Percentiles rank a stretch among this genome's conserved stretches.
phyloP scores from a whole-genome alignment of 2,888 invertebrate genomes.

The Horisme vitalbata region DNA sequence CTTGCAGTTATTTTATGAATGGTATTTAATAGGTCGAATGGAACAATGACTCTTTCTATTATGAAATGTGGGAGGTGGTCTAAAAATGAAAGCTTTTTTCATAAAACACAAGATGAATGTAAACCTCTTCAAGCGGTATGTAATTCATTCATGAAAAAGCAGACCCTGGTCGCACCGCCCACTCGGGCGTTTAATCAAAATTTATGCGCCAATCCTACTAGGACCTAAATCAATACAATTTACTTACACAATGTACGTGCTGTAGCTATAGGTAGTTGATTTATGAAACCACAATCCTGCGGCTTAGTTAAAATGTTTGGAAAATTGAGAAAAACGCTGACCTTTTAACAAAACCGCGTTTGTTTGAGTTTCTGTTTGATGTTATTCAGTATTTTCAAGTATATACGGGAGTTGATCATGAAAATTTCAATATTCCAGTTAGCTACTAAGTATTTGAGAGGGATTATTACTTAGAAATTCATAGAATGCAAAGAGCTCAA shows the following conservation, averaged over 20 bases:
- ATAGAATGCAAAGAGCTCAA: no score
- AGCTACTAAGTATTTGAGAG: no score
- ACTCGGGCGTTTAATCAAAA: constrained; percentile 21
- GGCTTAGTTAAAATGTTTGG: constrained; percentile 12
- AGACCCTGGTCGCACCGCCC: constrained; percentile 4
- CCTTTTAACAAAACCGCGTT: constrained; percentile 1
- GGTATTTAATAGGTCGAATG: no score
- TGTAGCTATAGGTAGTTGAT: neutral
- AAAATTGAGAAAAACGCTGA: constrained; percentile 7
- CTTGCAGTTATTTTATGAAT: no score
- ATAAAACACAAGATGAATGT: no score
- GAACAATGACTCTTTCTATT: no score
- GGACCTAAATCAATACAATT: constrained; percentile 29
- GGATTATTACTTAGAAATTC: no score
- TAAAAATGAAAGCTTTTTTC: no score
- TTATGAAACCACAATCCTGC: constrained; percentile 5
- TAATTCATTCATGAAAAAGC: constrained; percentile 6
- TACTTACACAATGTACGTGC: constrained; percentile 2
- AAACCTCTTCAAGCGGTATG: no score
- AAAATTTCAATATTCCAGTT: no score
- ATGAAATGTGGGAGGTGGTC: no score
- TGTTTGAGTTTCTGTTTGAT: constrained; percentile 3
- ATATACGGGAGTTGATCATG: no score
- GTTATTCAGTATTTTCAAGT: neutral
- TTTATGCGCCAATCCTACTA: constrained; percentile 16